phyloP scores from a whole-genome alignment of 2,888 invertebrate genomes.

The Hirtodrosophila alboralis region DNA sequence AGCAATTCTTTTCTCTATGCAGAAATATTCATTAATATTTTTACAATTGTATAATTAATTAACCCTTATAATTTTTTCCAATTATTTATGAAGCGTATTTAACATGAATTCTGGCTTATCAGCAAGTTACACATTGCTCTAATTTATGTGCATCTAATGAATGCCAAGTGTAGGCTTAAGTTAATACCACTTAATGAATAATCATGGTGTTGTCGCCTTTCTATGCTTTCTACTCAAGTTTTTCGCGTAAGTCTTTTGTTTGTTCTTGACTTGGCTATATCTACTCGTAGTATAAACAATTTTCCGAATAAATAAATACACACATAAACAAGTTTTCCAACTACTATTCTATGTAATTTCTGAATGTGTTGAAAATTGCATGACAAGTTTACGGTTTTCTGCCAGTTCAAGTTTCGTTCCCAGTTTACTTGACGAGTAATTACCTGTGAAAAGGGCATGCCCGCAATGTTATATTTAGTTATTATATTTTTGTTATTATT shows the following conservation, averaged over 20 bases:
- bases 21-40: neutral
- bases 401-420: conserved; percentile 5
- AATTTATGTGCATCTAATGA: conserved; percentile 67
- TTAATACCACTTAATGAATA: conserved; percentile 55
- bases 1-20: conserved; percentile 14
- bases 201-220: conserved; percentile 38
- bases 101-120: conserved; percentile 36
- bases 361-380: conserved; percentile 25
- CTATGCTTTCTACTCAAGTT: conserved; percentile 40
- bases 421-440: conserved; percentile 8
- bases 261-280: conserved; percentile 28
- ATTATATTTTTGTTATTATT: conserved; percentile 24
- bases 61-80: conserved; percentile 15
- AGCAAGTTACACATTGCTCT: conserved; percentile 48
- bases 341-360: conserved; percentile 41
- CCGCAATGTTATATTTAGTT: conserved; percentile 6
- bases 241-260: conserved; percentile 69
- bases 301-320: conserved; percentile 56
- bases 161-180: conserved; percentile 29
- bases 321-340: too few species aligned
- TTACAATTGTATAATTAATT: conserved; percentile 9
- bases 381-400: conserved; percentile 24
- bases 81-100: conserved; percentile 37
- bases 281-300: conserved; percentile 51
- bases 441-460: conserved; percentile 15